phyloP scores from a whole-genome alignment of 2,113 vertebrate genomes.

The Sylvietta virens region DNA sequence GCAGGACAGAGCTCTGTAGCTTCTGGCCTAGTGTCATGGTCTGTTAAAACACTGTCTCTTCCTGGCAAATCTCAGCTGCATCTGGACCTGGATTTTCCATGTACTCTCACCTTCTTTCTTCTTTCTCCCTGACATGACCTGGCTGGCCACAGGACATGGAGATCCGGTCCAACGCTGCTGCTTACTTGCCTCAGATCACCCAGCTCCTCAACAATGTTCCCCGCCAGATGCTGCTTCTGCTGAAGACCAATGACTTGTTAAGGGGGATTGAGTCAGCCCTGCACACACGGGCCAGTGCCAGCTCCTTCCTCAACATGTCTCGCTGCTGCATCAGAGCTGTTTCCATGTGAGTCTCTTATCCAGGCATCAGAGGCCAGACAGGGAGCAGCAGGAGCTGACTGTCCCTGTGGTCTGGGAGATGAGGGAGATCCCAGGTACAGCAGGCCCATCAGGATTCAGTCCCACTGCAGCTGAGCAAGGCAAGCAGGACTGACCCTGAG shows the following conservation, averaged over 20 bases:
- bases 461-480: background rate
- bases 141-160: conserved; percentile 77
- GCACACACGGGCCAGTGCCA: conserved; percentile 85
- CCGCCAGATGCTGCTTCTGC: conserved; percentile 92
- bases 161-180: conserved; percentile 84
- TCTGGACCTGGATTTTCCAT: background rate
- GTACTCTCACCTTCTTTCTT: background rate
- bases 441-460: background rate
- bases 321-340: conserved; percentile 89
- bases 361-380: background rate
- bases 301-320: conserved; percentile 96
- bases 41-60: background rate
- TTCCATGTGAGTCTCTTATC: conserved; percentile 74
- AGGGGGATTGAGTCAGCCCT: conserved; percentile 89
- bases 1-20: background rate
- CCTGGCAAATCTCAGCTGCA: background rate
- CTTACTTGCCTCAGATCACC: conserved; percentile 94
- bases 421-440: background rate
- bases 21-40: background rate
- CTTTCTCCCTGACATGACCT: background rate
- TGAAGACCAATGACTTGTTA: conserved; percentile 96
- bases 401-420: background rate
- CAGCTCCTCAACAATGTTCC: conserved; percentile 87
- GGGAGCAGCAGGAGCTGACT: background rate
- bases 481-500: background rate